Evolutionary conservation across 2,113 vertebrate genomes (phyloP).

Genomic region (Tragelaphus imberbis): DNA sequence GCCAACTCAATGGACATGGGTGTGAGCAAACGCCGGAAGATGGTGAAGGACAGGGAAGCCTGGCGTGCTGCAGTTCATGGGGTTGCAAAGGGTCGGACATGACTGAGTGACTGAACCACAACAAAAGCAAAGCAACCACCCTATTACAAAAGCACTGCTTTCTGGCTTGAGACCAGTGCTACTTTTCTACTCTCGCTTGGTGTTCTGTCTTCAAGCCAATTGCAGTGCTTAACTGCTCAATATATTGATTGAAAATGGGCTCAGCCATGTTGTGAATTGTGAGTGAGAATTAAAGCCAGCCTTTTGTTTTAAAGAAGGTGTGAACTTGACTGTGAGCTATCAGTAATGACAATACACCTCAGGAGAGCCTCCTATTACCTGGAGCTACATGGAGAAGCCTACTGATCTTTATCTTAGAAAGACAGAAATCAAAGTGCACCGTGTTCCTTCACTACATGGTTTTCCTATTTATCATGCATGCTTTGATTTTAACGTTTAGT

Average conservation of each 20-base stretch:
- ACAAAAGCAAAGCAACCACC: not conserved
- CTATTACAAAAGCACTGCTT: not conserved
- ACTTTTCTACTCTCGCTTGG: not conserved
- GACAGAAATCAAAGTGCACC: constrained; percentile 31
- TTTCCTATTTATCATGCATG: constrained; percentile 55
- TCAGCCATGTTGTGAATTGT: not conserved
- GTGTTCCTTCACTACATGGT: not conserved
- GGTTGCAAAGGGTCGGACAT: not conserved
- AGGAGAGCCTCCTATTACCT: constrained; percentile 21
- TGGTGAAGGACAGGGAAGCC: not conserved
- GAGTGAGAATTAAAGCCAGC: not conserved
- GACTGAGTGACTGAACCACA: not conserved
- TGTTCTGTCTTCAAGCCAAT: not conserved
- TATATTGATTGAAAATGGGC: constrained; percentile 26
- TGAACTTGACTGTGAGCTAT: constrained; percentile 29
- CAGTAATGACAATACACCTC: not conserved
- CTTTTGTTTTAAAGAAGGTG: constrained; percentile 48
- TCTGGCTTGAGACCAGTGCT: not conserved
- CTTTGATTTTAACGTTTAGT: constrained; percentile 35
- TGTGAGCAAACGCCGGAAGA: accelerated
- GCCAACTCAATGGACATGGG: not conserved
- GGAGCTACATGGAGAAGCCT: not conserved
- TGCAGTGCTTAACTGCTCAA: not conserved
- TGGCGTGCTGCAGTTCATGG: not conserved
- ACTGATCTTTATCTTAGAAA: constrained; percentile 24